Evolutionary conservation across 1,140 invertebrate genomes (phyloP).

Genomic region (Heliconius himera): DNA sequence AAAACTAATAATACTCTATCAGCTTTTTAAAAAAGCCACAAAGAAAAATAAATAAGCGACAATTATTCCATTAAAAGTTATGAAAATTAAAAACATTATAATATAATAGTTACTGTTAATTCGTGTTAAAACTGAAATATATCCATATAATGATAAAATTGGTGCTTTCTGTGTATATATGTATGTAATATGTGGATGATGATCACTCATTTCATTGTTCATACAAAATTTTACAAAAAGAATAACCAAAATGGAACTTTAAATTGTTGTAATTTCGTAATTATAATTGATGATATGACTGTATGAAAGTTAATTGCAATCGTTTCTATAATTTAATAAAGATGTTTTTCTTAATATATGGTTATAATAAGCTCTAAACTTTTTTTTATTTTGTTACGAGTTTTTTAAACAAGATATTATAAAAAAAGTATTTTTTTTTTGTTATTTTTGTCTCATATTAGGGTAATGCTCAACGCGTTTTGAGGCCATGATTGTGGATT

Average conservation of each 20-base stretch:
- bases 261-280: no score
- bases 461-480: no score
- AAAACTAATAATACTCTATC: background rate
- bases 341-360: no score
- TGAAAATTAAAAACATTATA: background rate
- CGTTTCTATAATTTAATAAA: no score
- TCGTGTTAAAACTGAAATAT: slow-evolving; percentile 4
- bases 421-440: no score
- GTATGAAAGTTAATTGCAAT: no score
- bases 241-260: no score
- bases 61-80: background rate
- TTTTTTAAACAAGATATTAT: no score
- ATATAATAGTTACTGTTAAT: background rate
- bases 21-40: background rate
- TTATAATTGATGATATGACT: no score
- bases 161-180: slow-evolving; percentile 1
- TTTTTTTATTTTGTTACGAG: no score
- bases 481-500: background rate
- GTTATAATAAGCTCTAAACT: no score
- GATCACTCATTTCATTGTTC: background rate
- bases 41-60: background rate
- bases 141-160: slow-evolving; percentile 1
- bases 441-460: no score
- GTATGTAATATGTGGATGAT: background rate
- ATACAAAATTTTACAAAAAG: background rate